Conservation (phyloP, 2,797 vertebrate species). For the Cirrhinus molitorella region DNA sequence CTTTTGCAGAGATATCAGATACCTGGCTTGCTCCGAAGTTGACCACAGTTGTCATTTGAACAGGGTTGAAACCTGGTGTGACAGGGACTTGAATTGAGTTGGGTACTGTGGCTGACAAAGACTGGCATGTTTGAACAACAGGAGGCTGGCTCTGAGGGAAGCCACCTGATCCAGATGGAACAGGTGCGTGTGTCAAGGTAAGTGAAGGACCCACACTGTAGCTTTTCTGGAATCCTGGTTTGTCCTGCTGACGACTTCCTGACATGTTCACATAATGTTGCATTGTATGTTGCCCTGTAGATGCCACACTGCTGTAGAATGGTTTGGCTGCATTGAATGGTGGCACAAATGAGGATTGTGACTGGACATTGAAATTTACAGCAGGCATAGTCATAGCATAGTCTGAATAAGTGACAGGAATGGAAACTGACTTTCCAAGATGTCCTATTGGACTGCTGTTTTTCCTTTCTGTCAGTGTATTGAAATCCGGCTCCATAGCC, state of each 20-base stretch:
- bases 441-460: slow-evolving; percentile 77
- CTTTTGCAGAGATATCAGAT: slow-evolving; percentile 86
- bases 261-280: slow-evolving; percentile 77
- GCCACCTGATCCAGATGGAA: slow-evolving; percentile 84
- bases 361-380: slow-evolving; percentile 75
- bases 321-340: slow-evolving; percentile 81
- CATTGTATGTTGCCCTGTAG: slow-evolving; percentile 70
- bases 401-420: slow-evolving; percentile 74
- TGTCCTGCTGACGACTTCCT: slow-evolving; percentile 80
- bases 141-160: slow-evolving; percentile 90
- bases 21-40: slow-evolving; percentile 88
- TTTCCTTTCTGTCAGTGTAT: slow-evolving; percentile 87
- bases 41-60: slow-evolving; percentile 87
- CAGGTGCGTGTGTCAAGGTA: slow-evolving; percentile 80
- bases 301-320: slow-evolving; percentile 78
- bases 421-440: slow-evolving; percentile 81
- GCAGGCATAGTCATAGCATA: slow-evolving; percentile 76
- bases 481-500: slow-evolving; percentile 98
- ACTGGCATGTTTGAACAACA: slow-evolving; percentile 86
- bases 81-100: slow-evolving; percentile 87
- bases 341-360: slow-evolving; percentile 77
- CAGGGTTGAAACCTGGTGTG: slow-evolving; percentile 85
- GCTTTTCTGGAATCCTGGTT: slow-evolving; percentile 83
- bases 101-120: slow-evolving; percentile 85
- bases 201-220: slow-evolving; percentile 84